phyloP scores from a whole-genome alignment of 2,888 invertebrate species.

The Drosophila nigritarsus region DNA sequence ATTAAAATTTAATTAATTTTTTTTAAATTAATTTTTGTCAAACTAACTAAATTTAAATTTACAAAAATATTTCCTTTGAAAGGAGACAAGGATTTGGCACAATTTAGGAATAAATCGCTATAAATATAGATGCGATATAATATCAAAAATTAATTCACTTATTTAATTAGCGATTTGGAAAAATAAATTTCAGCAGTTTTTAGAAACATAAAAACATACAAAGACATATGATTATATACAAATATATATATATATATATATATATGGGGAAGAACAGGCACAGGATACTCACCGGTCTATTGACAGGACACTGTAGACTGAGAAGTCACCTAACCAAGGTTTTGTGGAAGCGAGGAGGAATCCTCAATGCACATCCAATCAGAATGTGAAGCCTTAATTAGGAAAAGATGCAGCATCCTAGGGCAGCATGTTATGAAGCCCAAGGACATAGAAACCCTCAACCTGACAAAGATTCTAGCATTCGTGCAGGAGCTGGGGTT shows the following conservation, averaged over 20 bases:
- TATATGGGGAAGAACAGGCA: too few relatives aligned
- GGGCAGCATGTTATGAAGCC: too few relatives aligned
- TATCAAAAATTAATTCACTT: not conserved
- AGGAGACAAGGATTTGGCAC: not conserved
- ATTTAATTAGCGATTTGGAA: not conserved
- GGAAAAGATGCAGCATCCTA: too few relatives aligned
- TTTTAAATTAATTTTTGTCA: not conserved
- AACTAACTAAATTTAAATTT: not conserved
- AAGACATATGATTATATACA: not conserved
- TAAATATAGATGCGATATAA: not conserved
- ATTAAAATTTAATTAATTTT: not conserved
- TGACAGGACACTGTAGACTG: too few relatives aligned
- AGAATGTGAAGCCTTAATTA: too few relatives aligned
- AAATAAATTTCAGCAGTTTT: not conserved
- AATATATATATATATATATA: not conserved
- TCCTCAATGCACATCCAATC: too few relatives aligned
- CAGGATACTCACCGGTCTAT: too few relatives aligned
- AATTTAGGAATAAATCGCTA: not conserved
- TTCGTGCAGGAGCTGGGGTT: too few relatives aligned
- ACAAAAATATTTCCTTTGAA: accelerated
- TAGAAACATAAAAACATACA: not conserved
- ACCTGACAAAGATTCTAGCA: too few relatives aligned
- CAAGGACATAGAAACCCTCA: too few relatives aligned
- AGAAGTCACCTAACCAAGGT: too few relatives aligned
- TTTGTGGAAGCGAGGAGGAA: too few relatives aligned